Evolutionary conservation across 2,797 vertebrate species (phyloP).

Genomic region (Squalus acanthias): DNA sequence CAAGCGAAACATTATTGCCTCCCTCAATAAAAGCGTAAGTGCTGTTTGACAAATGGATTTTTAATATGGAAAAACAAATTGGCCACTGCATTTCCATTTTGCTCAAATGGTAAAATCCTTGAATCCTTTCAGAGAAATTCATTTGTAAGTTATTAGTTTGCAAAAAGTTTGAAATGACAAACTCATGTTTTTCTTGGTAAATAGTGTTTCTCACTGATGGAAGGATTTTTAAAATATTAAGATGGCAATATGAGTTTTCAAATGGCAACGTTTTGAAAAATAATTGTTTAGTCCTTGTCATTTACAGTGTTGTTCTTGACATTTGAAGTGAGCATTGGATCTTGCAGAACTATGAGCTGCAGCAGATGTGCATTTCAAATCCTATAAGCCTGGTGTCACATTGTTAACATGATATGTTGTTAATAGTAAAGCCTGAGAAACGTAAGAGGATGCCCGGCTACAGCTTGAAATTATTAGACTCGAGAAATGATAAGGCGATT

Average conservation of each 20-base stretch:
- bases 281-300: not conserved
- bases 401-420: constrained; percentile 24
- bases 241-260: not conserved
- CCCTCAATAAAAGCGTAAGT: constrained; percentile 44
- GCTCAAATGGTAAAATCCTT: constrained; percentile 53
- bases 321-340: not conserved
- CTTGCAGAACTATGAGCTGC: not conserved
- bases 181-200: constrained; percentile 62
- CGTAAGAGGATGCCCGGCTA: not conserved
- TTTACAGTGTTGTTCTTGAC: not conserved
- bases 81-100: constrained; percentile 60
- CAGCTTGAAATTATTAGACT: constrained; percentile 32
- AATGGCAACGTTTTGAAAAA: not conserved
- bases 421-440: not conserved
- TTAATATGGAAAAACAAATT: constrained; percentile 65
- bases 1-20: constrained; percentile 65
- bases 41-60: constrained; percentile 54
- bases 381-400: not conserved
- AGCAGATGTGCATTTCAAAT: not conserved
- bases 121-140: constrained; percentile 42
- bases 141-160: constrained; percentile 44
- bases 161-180: constrained; percentile 50
- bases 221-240: constrained; percentile 48
- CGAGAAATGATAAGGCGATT: not conserved
- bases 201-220: constrained; percentile 59